Evolutionary conservation across 2,888 invertebrate genomes (phyloP).

Genomic region (Salticus scenicus): DNA sequence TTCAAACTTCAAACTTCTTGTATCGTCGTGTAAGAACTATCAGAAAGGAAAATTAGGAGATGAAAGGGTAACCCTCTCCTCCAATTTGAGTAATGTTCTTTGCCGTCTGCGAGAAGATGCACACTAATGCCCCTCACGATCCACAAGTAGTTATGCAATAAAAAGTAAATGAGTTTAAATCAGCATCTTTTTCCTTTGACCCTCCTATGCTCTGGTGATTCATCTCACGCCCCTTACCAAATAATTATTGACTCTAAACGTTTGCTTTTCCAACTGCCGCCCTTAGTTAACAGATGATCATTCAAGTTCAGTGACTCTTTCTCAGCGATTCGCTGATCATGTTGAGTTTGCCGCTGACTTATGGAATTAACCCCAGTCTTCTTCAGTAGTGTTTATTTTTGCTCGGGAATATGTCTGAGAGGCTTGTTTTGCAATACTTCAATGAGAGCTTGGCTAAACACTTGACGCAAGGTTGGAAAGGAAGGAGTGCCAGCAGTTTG

Average conservation of each 20-base stretch:
- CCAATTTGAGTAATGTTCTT: neutral
- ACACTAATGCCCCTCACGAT: neutral
- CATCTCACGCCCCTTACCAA: conserved; percentile 51
- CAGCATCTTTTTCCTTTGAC: neutral
- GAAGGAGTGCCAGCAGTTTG: too few relatives aligned
- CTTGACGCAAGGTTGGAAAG: too few relatives aligned
- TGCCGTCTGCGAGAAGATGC: neutral
- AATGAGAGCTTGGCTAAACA: too few relatives aligned
- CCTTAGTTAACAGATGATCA: conserved; percentile 28
- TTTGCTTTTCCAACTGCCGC: conserved; percentile 16
- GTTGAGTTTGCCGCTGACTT: too few relatives aligned
- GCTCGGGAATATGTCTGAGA: too few relatives aligned
- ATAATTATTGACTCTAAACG: conserved; percentile 53
- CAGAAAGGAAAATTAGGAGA: neutral
- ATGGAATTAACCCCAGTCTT: too few relatives aligned
- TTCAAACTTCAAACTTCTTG: too few relatives aligned
- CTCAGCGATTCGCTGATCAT: too few relatives aligned
- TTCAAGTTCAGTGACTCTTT: conserved; percentile 51
- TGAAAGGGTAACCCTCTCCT: neutral
- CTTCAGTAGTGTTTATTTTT: too few relatives aligned
- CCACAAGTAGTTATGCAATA: neutral
- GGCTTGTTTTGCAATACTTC: too few relatives aligned
- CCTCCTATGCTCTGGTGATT: conserved; percentile 19
- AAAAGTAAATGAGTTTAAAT: neutral
- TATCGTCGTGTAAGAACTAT: too few relatives aligned